Percentiles rank a stretch among this genome's conserved stretches.
phyloP scores from a whole-genome alignment of 2,888 invertebrate species.

The Gandaritis pyraliata region DNA sequence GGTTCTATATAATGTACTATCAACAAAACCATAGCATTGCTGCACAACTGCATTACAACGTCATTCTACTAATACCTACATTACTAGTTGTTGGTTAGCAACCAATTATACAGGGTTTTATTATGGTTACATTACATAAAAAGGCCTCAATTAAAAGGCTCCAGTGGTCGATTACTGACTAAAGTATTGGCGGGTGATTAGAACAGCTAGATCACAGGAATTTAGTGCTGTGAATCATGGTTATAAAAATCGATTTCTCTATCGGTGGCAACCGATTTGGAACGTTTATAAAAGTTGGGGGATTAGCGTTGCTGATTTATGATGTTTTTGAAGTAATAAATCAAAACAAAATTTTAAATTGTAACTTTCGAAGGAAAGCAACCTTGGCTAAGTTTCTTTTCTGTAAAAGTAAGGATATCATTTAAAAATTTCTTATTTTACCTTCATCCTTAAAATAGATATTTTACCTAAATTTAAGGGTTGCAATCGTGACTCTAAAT shows the following conservation, averaged over 20 bases:
- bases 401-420: too few species aligned
- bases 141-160: conserved; percentile 71
- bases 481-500: too few species aligned
- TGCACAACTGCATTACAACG: neutral
- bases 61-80: conserved; percentile 11
- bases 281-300: conserved; percentile 7
- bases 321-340: conserved; percentile 14
- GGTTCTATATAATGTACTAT: too few species aligned
- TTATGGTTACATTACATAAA: conserved; percentile 70
- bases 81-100: conserved; percentile 38
- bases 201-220: conserved; percentile 45
- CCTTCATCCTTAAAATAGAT: neutral
- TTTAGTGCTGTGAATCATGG: conserved; percentile 43
- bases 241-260: conserved; percentile 29
- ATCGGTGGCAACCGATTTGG: conserved; percentile 12
- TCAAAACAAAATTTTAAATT: conserved; percentile 1
- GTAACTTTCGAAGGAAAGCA: conserved; percentile 4
- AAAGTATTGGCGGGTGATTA: conserved; percentile 58
- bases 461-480: too few species aligned
- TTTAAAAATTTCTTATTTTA: neutral
- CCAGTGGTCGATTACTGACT: conserved; percentile 62
- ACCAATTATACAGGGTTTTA: conserved; percentile 57
- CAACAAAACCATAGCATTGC: neutral
- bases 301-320: conserved; percentile 21
- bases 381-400: too few species aligned